Evolutionary conservation across 35 echinoderm and acorn worm species (phyloP).

Genomic region (Heliocidaris erythrogramma): DNA sequence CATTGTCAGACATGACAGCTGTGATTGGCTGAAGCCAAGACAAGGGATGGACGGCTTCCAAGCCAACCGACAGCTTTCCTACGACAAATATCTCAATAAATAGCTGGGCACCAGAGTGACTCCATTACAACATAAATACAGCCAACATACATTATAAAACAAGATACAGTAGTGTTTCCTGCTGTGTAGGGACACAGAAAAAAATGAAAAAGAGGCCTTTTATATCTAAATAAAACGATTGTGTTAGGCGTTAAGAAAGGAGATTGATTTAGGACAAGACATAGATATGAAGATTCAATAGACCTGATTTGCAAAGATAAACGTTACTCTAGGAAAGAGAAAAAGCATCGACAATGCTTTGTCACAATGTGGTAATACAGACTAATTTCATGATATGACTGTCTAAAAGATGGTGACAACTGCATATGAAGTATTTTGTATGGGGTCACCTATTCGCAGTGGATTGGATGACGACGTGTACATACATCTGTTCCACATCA

Average conservation of each 20-base stretch:
- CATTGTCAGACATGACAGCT: slow-evolving; percentile 26
- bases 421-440: not conserved
- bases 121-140: not conserved
- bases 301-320: not conserved
- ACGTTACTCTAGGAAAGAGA: not conserved
- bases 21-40: slow-evolving; percentile 20
- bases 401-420: not conserved
- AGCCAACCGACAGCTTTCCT: slow-evolving; percentile 7
- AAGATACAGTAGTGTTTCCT: not conserved
- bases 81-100: slow-evolving; percentile 26
- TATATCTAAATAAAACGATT: not conserved
- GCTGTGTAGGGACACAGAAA: not conserved
- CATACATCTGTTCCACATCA: slow-evolving; percentile 25
- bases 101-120: not conserved
- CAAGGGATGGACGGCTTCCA: not conserved
- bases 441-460: not conserved
- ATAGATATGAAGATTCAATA: not conserved
- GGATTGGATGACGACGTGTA: not conserved
- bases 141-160: not conserved
- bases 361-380: not conserved
- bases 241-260: not conserved
- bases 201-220: not conserved
- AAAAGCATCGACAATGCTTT: not conserved
- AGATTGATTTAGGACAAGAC: not conserved
- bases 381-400: not conserved